These are phyloP conservation scores for Morpho achilles DNA, from an alignment of 2,888 invertebrate genomes.

Conservation along the genomic window DNA sequence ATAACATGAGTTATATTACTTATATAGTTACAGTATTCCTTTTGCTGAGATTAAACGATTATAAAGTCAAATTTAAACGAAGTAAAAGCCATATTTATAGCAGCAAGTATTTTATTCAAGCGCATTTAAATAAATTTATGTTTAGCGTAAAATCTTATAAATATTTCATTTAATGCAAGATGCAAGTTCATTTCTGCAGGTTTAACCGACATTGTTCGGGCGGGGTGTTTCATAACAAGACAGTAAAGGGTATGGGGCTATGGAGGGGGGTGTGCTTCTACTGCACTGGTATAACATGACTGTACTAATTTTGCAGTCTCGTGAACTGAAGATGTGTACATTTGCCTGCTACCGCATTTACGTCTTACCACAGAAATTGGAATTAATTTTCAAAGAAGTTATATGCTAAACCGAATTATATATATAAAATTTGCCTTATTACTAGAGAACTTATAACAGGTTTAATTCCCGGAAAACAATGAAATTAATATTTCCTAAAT, in stretches of 20 bases:
- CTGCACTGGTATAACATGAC: background rate
- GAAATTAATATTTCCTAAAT: too few relatives aligned
- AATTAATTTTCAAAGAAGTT: too few relatives aligned
- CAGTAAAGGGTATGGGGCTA: background rate
- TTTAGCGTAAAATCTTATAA: conserved; percentile 28
- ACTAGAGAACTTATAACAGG: too few relatives aligned
- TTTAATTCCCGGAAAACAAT: too few relatives aligned
- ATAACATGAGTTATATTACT: background rate
- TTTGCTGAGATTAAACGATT: conserved; percentile 6
- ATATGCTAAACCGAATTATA: too few relatives aligned
- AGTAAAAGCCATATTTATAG: conserved; percentile 20
- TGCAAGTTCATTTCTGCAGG: conserved; percentile 15
- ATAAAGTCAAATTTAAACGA: conserved; percentile 20
- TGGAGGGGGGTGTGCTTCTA: background rate
- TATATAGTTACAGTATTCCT: too few relatives aligned
- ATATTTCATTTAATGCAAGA: conserved; percentile 26
- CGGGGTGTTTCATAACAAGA: background rate
- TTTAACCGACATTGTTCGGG: conserved; percentile 5
- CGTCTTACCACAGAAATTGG: background rate
- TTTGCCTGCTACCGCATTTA: background rate
- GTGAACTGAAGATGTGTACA: background rate
- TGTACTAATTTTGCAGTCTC: conserved; percentile 1
- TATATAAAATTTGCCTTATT: too few relatives aligned
- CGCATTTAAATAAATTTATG: conserved; percentile 27
- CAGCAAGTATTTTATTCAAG: conserved; percentile 17